These are phyloP conservation scores for Procapra przewalskii DNA, from an alignment of 2,113 vertebrate species.

Conservation along the genomic window DNA sequence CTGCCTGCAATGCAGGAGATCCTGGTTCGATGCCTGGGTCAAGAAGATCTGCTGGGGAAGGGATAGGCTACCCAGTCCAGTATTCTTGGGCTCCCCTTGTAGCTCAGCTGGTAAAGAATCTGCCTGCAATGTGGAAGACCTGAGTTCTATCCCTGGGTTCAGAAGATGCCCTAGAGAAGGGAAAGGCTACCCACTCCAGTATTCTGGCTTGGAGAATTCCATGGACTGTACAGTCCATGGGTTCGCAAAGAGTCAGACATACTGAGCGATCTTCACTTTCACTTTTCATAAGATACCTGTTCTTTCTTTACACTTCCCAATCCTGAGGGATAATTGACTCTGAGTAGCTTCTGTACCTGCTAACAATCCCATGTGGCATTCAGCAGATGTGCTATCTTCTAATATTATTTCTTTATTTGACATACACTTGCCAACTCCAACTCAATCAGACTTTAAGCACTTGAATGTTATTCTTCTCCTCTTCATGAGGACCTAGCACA, in stretches of 20 bases:
- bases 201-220: background rate
- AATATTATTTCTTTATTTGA: background rate
- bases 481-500: background rate
- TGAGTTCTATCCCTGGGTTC: background rate
- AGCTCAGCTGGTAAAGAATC: background rate
- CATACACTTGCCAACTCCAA: background rate
- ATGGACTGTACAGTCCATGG: background rate
- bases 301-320: background rate
- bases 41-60: background rate
- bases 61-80: background rate
- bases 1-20: background rate
- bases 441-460: background rate
- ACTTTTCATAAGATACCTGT: background rate
- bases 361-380: background rate
- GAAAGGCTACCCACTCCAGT: background rate
- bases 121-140: background rate
- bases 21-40: background rate
- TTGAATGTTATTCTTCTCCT: background rate
- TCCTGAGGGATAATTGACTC: background rate
- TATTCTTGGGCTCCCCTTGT: background rate
- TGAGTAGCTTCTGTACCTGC: background rate
- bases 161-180: background rate
- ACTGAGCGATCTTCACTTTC: background rate
- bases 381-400: background rate
- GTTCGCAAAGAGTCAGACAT: background rate